Base-by-base conservation (phyloP, 1,140 invertebrate genomes). In the Drosophila asahinai region DNA sequence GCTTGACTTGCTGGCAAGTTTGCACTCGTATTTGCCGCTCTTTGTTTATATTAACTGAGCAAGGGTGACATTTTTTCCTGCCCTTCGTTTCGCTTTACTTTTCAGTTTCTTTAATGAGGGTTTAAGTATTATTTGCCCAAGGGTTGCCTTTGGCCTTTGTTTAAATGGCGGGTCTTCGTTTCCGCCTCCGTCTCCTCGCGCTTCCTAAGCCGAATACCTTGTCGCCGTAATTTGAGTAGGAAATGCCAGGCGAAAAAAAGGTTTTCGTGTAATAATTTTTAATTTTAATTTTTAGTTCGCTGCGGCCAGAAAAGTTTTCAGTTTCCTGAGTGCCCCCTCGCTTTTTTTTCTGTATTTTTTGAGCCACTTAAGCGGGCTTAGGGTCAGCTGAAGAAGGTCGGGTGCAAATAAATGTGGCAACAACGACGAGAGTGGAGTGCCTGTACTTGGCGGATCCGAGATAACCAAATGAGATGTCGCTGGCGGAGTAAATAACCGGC, bases 101-200 rank as follows among this genome's bases (percentile, higher is more conserved):
- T 77, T 83, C 64, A 89, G 86, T 76, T 81, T 67, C 74, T 89
- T 84, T 90, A 89, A 89, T 89, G 84, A 89, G 84, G 84, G 84
- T 86, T 89, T 89, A 89, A 89, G 84, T 86, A 89, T 90, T 90
- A 89, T 89, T 89, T 89, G 81, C 86, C 81, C 78, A 73, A 86
- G 84, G 84, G 84, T 90, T 84, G 81, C 81, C 81, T 75, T 67
- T 75, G 83, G 84, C 77, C 81, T 89, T 87, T 87, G 84, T 90
- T 84, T 86, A 71, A 89, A 74, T 52, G 60, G 30, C 42, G 33
- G 40, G 48, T 72, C 42, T 63, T 22, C 17, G 45, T 60, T 30
- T 60, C 63, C 67, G 66, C 40, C 58, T 36, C 47, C 19, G 2
- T 5, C 6, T 17, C 27, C 8, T 55, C 12, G 12, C 54, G 17